Base-by-base conservation (phyloP, 2,797 vertebrate genomes). In the Sebastes dallii region DNA sequence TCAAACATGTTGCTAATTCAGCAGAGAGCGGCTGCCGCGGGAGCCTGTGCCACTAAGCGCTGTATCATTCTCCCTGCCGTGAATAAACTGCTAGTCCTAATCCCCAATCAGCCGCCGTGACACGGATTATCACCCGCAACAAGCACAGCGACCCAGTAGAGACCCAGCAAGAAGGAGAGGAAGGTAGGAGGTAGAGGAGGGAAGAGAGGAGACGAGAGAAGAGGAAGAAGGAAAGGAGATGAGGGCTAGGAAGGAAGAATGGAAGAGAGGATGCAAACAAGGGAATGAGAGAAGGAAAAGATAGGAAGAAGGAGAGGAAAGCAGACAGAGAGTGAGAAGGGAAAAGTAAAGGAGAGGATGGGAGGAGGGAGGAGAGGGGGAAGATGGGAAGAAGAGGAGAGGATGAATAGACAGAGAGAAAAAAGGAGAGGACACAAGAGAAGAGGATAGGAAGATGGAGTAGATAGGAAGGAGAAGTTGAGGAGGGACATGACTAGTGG, bases 1-100 rank as follows among this genome's bases (percentile, higher is more conserved):
- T 97, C 96, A 96, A 97, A 96, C 97, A 97, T 96, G 96, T 95
- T 97, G 97, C 97, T 97, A 97, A 97, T 97, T 97, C 97, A 97
- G 97, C 97, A 97, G 95, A 96, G 95, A 94, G 89, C 93, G 88
- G 89, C 94, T 94, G 95, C 95, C 94, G 95, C 94, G 86, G 95
- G 94, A 94, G 93, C 92, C 95, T 88, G 89, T 91, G 91, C 82
- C 92, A 85, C 95, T 96, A 96, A 96, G 95, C 94, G 94, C 96
- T 96, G 95, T 94, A 96, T 96, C 96, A 96, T 96, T 96, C 95
- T 95, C 95, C 96, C 96, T 81, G 94, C 96, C 95, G 94, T 96
- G 96, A 97, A 96, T 96, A 97, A 96, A 96, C 94, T 94, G 93
- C 96, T 95, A 89, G 95, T 96, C 95, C 96, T 97, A 97, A 97